Percentiles rank a stretch among this genome's conserved stretches.
Evolutionary conservation across 2,113 vertebrate species (phyloP).

Genomic region (Pycnonotus jocosus): DNA sequence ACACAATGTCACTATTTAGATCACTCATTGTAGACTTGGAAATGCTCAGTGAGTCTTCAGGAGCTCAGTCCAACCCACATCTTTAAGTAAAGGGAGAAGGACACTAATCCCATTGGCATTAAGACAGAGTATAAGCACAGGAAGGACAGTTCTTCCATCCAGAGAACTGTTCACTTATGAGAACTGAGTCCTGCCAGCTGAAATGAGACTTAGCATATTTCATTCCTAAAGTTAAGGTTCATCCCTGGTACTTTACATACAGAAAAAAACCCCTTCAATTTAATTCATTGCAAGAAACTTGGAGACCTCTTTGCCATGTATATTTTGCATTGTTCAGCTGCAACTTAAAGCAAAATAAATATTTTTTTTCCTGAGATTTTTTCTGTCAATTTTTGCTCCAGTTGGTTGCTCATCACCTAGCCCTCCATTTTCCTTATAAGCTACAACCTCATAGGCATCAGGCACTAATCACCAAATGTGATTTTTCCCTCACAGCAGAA

Average conservation of each 20-base stretch:
- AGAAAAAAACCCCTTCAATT: background rate
- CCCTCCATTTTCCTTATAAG: background rate
- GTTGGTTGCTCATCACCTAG: background rate
- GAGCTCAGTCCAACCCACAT: background rate
- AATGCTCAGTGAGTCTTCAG: background rate
- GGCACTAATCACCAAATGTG: background rate
- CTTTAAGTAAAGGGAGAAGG: background rate
- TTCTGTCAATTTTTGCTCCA: background rate
- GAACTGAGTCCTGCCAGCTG: background rate
- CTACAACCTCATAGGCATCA: background rate
- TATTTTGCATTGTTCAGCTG: background rate
- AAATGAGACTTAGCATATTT: background rate
- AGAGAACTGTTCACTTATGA: background rate
- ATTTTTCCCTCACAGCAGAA: slow-evolving; percentile 23
- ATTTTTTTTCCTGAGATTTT: background rate
- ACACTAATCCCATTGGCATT: background rate
- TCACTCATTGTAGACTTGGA: background rate
- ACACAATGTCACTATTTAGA: background rate
- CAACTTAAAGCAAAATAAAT: background rate
- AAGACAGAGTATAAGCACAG: background rate
- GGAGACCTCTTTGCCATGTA: background rate
- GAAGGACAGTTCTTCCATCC: background rate
- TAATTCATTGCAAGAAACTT: background rate
- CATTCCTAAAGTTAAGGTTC: background rate
- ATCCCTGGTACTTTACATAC: background rate